Conservation (phyloP, 2,797 vertebrate genomes). For the Fundulus diaphanus region DNA sequence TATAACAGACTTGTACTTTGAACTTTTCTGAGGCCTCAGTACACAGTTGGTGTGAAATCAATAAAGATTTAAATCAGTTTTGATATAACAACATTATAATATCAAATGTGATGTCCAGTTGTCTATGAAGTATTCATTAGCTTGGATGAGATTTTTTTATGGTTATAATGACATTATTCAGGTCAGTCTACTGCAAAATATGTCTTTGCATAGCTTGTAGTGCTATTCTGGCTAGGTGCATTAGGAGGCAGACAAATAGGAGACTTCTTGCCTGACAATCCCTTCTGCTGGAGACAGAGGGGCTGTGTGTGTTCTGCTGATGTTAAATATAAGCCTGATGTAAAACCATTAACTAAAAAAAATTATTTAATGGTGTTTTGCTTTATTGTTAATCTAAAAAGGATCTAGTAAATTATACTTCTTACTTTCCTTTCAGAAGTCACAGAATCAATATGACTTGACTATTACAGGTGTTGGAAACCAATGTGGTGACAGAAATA, state of each 20-base stretch:
- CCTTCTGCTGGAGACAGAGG: neutral
- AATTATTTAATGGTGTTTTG: neutral
- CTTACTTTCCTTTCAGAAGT: neutral
- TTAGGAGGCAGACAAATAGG: neutral
- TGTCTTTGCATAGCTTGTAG: slow-evolving; percentile 2
- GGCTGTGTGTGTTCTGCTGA: neutral
- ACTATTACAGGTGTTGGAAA: neutral
- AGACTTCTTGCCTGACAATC: too few relatives aligned
- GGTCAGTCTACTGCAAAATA: neutral
- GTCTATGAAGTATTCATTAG: neutral
- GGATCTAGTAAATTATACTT: neutral
- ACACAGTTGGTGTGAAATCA: slow-evolving; percentile 37
- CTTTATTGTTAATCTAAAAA: neutral
- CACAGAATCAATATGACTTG: neutral
- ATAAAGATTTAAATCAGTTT: neutral
- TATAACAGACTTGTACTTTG: slow-evolving; percentile 49
- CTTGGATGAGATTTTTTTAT: too few relatives aligned
- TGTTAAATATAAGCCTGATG: too few relatives aligned
- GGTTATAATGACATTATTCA: too few relatives aligned
- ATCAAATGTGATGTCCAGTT: slow-evolving; percentile 1
- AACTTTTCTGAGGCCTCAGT: slow-evolving; percentile 17
- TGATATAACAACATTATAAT: neutral
- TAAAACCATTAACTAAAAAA: too few relatives aligned
- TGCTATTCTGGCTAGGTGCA: neutral
- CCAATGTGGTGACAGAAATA: slow-evolving; percentile 25